Evolutionary conservation across 2,888 invertebrate species (phyloP).

Genomic region (Adineta ricciae): DNA sequence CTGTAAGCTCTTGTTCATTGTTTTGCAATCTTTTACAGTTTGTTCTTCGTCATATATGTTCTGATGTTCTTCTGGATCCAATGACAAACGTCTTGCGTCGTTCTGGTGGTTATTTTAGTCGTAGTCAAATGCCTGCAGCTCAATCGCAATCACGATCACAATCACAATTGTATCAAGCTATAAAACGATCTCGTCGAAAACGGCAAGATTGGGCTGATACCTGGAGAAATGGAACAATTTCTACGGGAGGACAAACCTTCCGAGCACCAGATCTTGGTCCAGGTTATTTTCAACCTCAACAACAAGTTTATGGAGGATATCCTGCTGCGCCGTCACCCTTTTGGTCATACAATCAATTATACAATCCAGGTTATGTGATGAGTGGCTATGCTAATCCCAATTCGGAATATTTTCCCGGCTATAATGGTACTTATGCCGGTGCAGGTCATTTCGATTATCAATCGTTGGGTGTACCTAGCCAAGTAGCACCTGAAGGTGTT

Average conservation of each 20-base stretch:
- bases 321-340: neutral
- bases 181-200: neutral
- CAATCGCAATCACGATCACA: too few relatives aligned
- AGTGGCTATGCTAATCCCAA: neutral
- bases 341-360: neutral
- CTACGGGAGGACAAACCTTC: neutral
- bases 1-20: neutral
- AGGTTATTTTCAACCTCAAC: neutral
- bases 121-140: neutral
- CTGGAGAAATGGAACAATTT: neutral
- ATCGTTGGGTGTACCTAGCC: neutral
- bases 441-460: neutral
- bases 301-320: slow-evolving; percentile 8
- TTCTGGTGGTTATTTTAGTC: neutral
- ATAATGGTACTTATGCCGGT: neutral
- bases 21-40: neutral
- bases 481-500: neutral
- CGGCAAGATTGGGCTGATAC: neutral
- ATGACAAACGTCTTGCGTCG: neutral
- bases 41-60: neutral
- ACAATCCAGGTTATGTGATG: neutral
- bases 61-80: neutral
- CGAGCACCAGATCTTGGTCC: neutral
- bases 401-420: neutral
- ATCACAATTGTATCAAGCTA: neutral